Conservation (phyloP, 2,888 invertebrate genomes). For the Amphipyra tragopoginis region DNA sequence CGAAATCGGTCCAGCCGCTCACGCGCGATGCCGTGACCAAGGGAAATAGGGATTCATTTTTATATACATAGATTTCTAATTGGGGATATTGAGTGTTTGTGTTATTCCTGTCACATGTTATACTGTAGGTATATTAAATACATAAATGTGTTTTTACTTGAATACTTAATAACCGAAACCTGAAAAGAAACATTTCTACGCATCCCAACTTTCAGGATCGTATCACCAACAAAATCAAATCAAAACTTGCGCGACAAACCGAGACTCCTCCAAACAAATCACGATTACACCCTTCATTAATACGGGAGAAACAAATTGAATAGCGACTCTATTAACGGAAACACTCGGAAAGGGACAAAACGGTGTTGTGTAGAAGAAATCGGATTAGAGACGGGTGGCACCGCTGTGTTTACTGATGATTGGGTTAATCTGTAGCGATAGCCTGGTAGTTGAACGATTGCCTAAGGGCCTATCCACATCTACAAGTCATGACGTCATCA, state of each 20-base stretch:
- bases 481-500: too few species aligned
- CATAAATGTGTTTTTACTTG: too few species aligned
- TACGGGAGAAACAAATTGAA: constrained; percentile 2
- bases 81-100: too few species aligned
- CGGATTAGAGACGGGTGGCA: neutral
- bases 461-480: too few species aligned
- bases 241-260: neutral
- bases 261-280: neutral
- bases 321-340: neutral
- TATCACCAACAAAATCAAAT: constrained; percentile 1
- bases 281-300: constrained; percentile 15
- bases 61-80: too few species aligned
- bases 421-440: neutral
- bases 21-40: too few species aligned
- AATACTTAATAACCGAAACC: too few species aligned
- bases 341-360: neutral
- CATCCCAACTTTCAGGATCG: neutral
- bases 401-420: neutral
- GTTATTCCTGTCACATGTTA: too few species aligned
- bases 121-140: too few species aligned
- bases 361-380: neutral
- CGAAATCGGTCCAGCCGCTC: too few species aligned
- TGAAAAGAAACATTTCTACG: neutral
- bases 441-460: too few species aligned
- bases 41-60: too few species aligned